Evolutionary conservation across 2,797 vertebrate genomes (phyloP).

Genomic region (Melanotaenia boesemani): DNA sequence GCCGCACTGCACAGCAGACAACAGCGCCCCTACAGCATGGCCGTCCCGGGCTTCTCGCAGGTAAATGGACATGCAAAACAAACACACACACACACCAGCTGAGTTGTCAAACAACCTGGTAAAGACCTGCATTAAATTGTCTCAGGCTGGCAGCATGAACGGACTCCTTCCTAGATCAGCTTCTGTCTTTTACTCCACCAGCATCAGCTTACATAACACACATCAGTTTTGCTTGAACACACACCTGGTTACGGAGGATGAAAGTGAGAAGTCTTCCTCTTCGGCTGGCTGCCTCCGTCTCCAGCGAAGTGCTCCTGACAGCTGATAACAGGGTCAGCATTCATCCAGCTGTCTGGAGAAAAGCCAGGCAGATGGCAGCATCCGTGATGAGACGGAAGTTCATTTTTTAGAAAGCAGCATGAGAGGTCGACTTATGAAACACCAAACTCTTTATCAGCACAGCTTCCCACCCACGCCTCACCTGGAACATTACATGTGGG

Average conservation of each 20-base stretch:
- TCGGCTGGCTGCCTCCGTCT: too few relatives aligned
- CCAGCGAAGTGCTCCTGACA: conserved; percentile 19
- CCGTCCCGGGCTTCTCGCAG: conserved; percentile 91
- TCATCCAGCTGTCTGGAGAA: conserved; percentile 2
- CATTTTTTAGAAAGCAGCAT: conserved; percentile 26
- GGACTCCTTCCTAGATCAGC: too few relatives aligned
- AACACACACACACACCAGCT: conserved; percentile 3
- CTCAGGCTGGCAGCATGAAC: background rate
- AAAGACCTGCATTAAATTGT: background rate
- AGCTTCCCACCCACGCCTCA: conserved; percentile 54
- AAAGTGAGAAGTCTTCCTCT: background rate
- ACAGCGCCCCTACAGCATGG: conserved; percentile 94
- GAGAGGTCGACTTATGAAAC: conserved; percentile 44
- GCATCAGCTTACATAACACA: too few relatives aligned
- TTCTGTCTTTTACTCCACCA: background rate
- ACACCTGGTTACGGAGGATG: background rate
- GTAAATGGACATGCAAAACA: conserved; percentile 69
- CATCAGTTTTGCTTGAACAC: too few relatives aligned
- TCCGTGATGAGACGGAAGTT: too few relatives aligned
- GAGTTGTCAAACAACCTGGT: conserved; percentile 22
- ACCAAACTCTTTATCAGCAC: conserved; percentile 15
- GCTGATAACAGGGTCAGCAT: background rate
- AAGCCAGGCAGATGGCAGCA: conserved; percentile 7
- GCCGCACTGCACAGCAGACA: conserved; percentile 78
- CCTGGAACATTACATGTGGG: conserved; percentile 57